Evolutionary conservation across 2,797 vertebrate species (phyloP).

Genomic region (Crypturellus tataupa): DNA sequence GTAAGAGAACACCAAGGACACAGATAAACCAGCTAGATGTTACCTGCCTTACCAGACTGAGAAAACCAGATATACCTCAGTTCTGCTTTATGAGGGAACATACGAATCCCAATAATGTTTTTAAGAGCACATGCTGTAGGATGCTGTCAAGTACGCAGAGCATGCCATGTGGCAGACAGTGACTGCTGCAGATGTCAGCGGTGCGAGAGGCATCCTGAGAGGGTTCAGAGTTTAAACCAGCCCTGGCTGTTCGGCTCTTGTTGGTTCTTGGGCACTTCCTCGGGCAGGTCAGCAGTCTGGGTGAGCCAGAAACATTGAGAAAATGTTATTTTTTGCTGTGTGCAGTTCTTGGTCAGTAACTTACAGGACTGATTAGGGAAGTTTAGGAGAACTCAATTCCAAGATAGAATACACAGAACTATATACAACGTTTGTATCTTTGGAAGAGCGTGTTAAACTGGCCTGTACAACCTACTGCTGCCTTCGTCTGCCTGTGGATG

Average conservation of each 20-base stretch:
- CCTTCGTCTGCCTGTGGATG: neutral
- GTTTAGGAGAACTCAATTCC: neutral
- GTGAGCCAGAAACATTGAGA: neutral
- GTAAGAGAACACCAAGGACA: neutral
- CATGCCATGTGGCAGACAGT: neutral
- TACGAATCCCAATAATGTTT: neutral
- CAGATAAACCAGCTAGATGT: neutral
- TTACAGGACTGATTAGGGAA: neutral
- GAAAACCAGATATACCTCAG: neutral
- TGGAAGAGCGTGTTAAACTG: neutral
- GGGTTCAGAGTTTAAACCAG: neutral
- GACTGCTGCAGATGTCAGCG: neutral
- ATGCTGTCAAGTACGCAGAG: neutral
- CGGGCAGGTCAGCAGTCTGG: neutral
- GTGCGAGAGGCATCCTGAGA: neutral
- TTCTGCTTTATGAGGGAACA: neutral
- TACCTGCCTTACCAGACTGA: neutral
- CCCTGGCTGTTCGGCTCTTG: neutral
- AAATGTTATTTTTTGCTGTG: neutral
- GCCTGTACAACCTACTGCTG: neutral
- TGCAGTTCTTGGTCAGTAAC: accelerated
- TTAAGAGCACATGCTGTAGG: neutral
- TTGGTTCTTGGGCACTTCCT: neutral
- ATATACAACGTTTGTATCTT: neutral
- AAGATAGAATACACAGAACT: neutral